A percentile compares a stretch with the other conserved stretches of the same genome.
phyloP scores from a whole-genome alignment of 1,140 invertebrate genomes.

The Ceratosolen solmsi region DNA sequence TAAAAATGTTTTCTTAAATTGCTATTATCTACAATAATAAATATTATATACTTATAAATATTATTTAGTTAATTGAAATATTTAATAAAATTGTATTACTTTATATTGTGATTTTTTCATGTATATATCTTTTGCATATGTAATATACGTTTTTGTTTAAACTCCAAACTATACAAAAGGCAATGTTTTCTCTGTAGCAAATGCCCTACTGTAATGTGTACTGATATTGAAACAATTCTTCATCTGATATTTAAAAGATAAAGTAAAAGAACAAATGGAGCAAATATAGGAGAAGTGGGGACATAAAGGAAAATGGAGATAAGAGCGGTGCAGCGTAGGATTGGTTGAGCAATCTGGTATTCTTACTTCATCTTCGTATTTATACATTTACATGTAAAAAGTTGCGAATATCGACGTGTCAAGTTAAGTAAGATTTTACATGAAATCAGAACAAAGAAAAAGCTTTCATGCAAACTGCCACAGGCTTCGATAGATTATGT shows the following conservation, averaged over 20 bases:
- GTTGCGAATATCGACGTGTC: constrained; percentile 1
- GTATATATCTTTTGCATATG: too few species aligned
- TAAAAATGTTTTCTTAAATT: too few species aligned
- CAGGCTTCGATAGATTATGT: background rate
- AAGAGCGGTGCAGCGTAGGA: background rate
- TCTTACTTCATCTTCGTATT: background rate
- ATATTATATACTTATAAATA: too few species aligned
- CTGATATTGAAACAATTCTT: too few species aligned
- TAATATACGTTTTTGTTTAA: too few species aligned
- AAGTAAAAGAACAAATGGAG: background rate
- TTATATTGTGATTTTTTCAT: too few species aligned
- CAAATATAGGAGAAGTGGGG: background rate
- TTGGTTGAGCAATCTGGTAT: background rate
- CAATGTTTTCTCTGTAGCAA: too few species aligned
- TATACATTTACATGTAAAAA: background rate
- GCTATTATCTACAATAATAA: too few species aligned
- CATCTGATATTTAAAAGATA: constrained; percentile 36
- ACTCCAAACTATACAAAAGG: too few species aligned
- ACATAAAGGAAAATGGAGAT: background rate
- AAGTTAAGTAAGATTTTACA: constrained; percentile 9
- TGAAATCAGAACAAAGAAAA: background rate
- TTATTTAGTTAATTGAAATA: too few species aligned
- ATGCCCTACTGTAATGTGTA: too few species aligned
- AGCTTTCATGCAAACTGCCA: background rate
- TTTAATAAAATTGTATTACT: too few species aligned